A percentile compares a stretch with the other conserved stretches of the same genome.
phyloP scores from a whole-genome alignment of 2,113 vertebrate genomes.

The Tor tambroides region DNA sequence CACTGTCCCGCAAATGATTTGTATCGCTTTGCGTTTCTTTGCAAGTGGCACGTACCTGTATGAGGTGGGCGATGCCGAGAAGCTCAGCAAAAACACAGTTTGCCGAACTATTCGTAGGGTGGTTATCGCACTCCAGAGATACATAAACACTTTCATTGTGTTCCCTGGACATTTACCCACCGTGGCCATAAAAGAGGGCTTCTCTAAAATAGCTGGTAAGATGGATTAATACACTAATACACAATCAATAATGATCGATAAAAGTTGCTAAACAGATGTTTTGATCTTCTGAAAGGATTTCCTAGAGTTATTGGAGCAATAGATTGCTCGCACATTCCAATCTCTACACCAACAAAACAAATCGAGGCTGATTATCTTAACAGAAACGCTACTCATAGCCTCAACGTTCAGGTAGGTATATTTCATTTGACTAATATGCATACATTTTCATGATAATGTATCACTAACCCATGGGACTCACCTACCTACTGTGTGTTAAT shows the following conservation, averaged over 20 bases:
- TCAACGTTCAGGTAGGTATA: constrained; percentile 31
- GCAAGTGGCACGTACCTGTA: constrained; percentile 36
- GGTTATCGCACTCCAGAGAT: constrained; percentile 21
- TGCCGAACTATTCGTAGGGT: constrained; percentile 35
- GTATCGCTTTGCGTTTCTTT: constrained; percentile 37
- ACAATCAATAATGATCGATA: background rate
- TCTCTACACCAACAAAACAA: constrained; percentile 10
- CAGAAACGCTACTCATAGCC: background rate
- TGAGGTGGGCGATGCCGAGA: constrained; percentile 42
- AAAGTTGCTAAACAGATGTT: background rate
- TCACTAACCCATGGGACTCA: background rate
- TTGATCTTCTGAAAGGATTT: constrained; percentile 18
- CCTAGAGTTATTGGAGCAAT: constrained; percentile 20
- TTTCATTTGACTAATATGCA: background rate
- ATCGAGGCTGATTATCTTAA: constrained; percentile 19
- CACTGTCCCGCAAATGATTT: constrained; percentile 25
- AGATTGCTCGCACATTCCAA: constrained; percentile 23
- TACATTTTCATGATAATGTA: too few relatives aligned
- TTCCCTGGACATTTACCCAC: constrained; percentile 20
- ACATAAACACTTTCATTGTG: constrained; percentile 23
- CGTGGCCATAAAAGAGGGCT: constrained; percentile 17
- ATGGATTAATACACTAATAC: background rate
- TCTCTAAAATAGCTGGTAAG: constrained; percentile 28
- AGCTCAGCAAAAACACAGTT: constrained; percentile 34
- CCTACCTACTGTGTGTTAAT: background rate